Conservation (phyloP, 2,113 vertebrate genomes). For the Sakesphorus luctuosus region DNA sequence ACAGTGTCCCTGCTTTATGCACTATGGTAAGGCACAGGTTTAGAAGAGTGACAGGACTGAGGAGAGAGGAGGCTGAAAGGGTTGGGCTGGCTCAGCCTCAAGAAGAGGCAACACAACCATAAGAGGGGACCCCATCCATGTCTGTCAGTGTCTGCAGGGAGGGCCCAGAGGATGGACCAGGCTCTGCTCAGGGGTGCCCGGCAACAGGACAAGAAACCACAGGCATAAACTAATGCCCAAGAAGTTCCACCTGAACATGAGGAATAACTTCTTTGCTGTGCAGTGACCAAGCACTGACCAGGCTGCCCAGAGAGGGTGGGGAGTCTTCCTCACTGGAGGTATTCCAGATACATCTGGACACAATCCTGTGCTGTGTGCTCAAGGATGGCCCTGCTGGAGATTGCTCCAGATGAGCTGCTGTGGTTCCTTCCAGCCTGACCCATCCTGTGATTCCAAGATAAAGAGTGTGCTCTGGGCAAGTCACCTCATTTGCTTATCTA, state of each 20-base stretch:
- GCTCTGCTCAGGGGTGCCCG: neutral
- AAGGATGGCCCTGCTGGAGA: neutral
- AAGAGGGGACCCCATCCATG: neutral
- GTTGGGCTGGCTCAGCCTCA: neutral
- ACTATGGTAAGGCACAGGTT: neutral
- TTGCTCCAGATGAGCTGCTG: neutral
- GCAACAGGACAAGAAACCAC: fast-evolving
- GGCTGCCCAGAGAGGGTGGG: neutral
- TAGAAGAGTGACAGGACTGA: neutral
- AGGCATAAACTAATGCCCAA: neutral
- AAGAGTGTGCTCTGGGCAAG: neutral
- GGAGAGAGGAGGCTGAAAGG: neutral
- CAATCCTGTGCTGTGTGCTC: fast-evolving
- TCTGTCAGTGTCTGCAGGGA: neutral
- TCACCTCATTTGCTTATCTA: neutral
- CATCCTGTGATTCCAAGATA: fast-evolving
- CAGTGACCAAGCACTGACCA: fast-evolving
- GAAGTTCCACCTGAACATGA: neutral
- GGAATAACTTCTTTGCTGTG: neutral
- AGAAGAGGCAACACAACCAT: neutral
- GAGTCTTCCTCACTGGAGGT: neutral
- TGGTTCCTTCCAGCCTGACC: neutral
- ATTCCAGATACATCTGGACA: neutral
- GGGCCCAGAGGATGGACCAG: neutral
- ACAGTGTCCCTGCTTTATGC: neutral